These are phyloP conservation scores for Punctoribates punctum DNA, from an alignment of 2,888 invertebrate species.

Conservation along the genomic window DNA sequence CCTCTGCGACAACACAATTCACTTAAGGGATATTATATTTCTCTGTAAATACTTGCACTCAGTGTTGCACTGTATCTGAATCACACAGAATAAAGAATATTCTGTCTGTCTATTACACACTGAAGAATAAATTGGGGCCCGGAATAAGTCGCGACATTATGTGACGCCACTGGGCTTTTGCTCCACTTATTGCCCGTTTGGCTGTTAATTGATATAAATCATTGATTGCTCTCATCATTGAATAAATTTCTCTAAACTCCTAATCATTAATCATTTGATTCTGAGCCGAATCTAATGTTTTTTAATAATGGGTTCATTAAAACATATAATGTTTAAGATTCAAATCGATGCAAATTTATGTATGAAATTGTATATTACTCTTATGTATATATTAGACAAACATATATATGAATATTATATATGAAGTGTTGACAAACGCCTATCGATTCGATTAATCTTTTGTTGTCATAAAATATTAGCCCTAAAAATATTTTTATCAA, in stretches of 20 bases:
- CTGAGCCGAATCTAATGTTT: not conserved
- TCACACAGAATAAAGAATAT: conserved; percentile 1
- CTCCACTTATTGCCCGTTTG: not conserved
- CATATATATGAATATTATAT: not conserved
- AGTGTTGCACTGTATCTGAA: not conserved
- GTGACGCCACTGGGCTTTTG: not conserved
- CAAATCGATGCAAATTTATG: conserved; percentile 33
- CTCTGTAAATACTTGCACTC: not conserved
- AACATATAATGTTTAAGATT: conserved; percentile 17
- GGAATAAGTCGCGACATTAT: not conserved
- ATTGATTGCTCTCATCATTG: not conserved
- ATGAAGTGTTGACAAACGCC: conserved; percentile 8
- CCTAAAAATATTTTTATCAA: not conserved
- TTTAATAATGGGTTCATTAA: conserved; percentile 6
- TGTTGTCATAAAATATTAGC: conserved; percentile 26
- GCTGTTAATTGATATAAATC: conserved; percentile 2
- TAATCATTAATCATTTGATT: conserved; percentile 7
- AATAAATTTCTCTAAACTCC: not conserved
- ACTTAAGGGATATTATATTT: conserved; percentile 15
- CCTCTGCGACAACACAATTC: not conserved
- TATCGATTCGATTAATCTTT: conserved; percentile 34
- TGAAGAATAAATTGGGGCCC: not conserved
- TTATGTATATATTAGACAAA: not conserved
- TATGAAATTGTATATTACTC: not conserved
- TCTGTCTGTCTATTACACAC: not conserved